phyloP scores from a whole-genome alignment of 2,888 invertebrate species.

The Nymphalis c-album region DNA sequence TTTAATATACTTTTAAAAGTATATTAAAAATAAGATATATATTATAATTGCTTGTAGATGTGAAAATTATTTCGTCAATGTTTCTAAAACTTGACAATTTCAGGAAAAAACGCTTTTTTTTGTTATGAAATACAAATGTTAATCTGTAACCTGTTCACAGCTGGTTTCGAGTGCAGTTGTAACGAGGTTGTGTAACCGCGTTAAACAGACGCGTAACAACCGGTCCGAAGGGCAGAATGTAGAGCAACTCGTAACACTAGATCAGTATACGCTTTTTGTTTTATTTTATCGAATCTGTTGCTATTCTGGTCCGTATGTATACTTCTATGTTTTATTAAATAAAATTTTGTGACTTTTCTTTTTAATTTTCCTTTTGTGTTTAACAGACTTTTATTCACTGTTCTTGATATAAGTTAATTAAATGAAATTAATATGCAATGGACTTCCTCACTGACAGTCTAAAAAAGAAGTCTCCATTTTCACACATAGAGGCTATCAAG shows the following conservation, averaged over 20 bases:
- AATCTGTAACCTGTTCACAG: slow-evolving; percentile 16
- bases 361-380: too few species aligned
- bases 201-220: slow-evolving; percentile 40
- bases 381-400: too few species aligned
- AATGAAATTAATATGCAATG: too few species aligned
- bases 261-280: slow-evolving; percentile 2
- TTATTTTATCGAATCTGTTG: slow-evolving; percentile 5
- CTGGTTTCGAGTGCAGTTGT: background rate
- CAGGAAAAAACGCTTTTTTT: background rate
- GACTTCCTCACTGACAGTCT: too few species aligned
- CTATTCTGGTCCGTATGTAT: background rate
- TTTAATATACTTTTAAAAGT: too few species aligned
- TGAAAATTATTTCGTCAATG: background rate
- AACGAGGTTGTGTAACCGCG: slow-evolving; percentile 32
- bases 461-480: too few species aligned
- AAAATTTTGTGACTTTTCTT: too few species aligned
- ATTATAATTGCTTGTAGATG: background rate
- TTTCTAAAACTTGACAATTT: background rate
- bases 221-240: slow-evolving; percentile 54
- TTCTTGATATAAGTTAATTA: too few species aligned
- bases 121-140: slow-evolving; percentile 24
- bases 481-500: too few species aligned
- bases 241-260: slow-evolving; percentile 40
- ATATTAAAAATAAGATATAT: too few species aligned
- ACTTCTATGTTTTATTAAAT: too few species aligned